Percentiles rank a stretch among this genome's conserved stretches.
Conservation (phyloP, 2,888 invertebrate genomes). For the Cephus sareptanus region DNA sequence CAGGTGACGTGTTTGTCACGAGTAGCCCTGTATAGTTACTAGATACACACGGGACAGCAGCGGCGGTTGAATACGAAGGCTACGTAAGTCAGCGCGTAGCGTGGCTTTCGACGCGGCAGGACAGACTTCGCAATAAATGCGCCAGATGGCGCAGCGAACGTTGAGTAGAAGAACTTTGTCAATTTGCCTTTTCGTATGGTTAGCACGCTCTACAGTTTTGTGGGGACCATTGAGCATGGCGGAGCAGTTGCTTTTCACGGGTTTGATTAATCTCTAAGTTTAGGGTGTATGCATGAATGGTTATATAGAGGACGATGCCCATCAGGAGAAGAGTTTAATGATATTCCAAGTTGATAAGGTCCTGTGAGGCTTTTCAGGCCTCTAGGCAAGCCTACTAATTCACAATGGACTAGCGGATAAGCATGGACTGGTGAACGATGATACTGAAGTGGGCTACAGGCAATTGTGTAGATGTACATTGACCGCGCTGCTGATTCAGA, state of each 20-base stretch:
- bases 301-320: background rate
- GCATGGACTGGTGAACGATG: background rate
- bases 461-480: background rate
- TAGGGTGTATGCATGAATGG: background rate
- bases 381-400: background rate
- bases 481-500: conserved; percentile 19
- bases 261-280: background rate
- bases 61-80: background rate
- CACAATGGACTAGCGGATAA: background rate
- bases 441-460: background rate
- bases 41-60: background rate
- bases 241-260: background rate
- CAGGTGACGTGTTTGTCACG: no score
- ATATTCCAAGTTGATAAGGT: background rate
- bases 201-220: background rate
- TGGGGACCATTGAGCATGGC: background rate
- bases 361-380: background rate
- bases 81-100: background rate
- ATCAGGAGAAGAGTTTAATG: background rate
- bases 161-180: background rate
- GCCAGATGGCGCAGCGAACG: background rate
- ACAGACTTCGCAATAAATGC: background rate
- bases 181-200: background rate
- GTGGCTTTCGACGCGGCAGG: background rate
- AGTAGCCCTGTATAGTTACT: background rate